Conservation (phyloP, 1,140 invertebrate genomes). For the Drosophila pseudoobscura region DNA sequence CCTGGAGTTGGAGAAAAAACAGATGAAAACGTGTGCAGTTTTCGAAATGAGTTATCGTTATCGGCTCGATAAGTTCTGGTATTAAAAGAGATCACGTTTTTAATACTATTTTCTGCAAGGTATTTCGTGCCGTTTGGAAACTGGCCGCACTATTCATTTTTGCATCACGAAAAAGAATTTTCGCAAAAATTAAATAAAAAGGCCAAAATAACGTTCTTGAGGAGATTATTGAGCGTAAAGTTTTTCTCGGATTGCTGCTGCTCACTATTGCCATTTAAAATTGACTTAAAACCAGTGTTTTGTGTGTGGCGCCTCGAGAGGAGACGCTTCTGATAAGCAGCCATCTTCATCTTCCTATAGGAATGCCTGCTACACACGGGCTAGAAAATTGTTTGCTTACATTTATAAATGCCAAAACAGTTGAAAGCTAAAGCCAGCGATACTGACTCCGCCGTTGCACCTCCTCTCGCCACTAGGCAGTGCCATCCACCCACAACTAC, state of each 20-base stretch:
- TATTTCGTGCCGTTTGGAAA: no score
- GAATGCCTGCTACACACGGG: constrained; percentile 10
- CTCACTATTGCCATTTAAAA: no score
- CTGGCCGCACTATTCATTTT: constrained; percentile 20
- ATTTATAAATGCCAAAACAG: background rate
- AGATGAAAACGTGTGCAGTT: constrained; percentile 78
- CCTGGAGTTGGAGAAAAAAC: constrained; percentile 29
- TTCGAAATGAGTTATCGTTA: constrained; percentile 16
- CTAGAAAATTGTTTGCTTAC: background rate
- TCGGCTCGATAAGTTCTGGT: no score
- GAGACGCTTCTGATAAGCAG: constrained; percentile 29
- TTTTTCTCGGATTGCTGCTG: no score
- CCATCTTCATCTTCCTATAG: constrained; percentile 32
- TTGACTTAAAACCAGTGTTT: no score
- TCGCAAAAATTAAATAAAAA: constrained; percentile 17
- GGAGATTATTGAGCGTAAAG: no score
- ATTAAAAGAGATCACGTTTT: background rate
- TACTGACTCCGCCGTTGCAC: background rate
- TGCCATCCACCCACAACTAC: constrained; percentile 1
- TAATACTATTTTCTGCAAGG: background rate
- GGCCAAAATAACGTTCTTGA: no score
- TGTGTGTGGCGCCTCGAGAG: constrained; percentile 18
- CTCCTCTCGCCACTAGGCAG: background rate
- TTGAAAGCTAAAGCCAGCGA: constrained; percentile 1
- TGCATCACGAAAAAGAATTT: constrained; percentile 14